phyloP scores from a whole-genome alignment of 2,113 vertebrate species.

The Centropus unirufus region DNA sequence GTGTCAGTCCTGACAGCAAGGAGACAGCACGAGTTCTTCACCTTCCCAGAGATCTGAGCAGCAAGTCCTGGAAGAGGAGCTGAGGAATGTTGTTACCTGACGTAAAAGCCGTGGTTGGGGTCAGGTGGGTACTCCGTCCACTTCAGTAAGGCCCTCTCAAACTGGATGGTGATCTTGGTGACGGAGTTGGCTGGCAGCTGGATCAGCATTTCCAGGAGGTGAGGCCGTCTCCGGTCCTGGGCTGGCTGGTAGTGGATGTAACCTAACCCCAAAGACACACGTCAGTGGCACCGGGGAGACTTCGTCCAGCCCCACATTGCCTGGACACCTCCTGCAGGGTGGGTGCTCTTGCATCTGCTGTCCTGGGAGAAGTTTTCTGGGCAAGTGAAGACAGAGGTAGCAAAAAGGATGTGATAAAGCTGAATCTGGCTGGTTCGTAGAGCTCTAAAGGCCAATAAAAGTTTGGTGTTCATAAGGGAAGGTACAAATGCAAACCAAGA shows the following conservation, averaged over 20 bases:
- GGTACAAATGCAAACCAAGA: background rate
- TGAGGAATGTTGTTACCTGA: slow-evolving; percentile 77
- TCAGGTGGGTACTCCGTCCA: slow-evolving; percentile 98
- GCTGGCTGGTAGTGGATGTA: slow-evolving; percentile 97
- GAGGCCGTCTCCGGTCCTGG: slow-evolving; percentile 89
- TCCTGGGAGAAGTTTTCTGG: background rate
- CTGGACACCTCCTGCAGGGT: background rate
- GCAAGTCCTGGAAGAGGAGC: background rate
- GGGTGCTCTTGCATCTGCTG: background rate
- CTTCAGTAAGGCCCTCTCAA: slow-evolving; percentile 94
- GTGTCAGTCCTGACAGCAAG: background rate
- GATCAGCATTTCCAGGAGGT: slow-evolving; percentile 96
- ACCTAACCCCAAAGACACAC: slow-evolving; percentile 75
- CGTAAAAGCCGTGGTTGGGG: slow-evolving; percentile 97
- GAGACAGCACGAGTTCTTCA: background rate
- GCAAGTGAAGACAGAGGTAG: background rate
- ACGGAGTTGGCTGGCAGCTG: slow-evolving; percentile 93
- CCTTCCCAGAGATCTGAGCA: background rate
- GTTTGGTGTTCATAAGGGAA: background rate
- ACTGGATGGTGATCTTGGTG: slow-evolving; percentile 95
- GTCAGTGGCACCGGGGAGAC: background rate
- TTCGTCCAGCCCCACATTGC: background rate
- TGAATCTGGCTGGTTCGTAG: background rate
- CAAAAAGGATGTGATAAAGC: background rate
- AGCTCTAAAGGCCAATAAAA: background rate